Evolutionary conservation across 2,113 vertebrate species (phyloP), one percentile per base, ranked within the genome.

Genomic region (Tachysurus fulvidraco): DNA sequence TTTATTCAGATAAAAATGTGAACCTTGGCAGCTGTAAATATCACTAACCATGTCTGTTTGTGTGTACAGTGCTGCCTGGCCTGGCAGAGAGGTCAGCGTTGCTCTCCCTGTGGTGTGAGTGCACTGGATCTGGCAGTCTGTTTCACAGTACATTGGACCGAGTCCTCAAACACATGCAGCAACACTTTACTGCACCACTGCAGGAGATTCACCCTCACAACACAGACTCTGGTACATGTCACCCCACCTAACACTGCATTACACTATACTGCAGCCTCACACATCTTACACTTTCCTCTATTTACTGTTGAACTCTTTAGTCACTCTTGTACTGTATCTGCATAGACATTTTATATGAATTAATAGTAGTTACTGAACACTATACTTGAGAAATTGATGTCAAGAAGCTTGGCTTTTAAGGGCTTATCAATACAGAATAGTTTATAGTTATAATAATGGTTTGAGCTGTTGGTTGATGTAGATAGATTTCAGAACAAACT

Each of bases 21-120:
- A 55, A 79, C 3, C 7, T 12, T 59, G 17, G 30, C 67, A 46
- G 21, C 9, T 46, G 21, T 74, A 52, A 79, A 79, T 79, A 5
- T 57, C 77, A 44, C 54, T 83, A 41, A 59, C 14, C 4, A 4
- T 59, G 82, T 73, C 81, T 86, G 80, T 83, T 44, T 54, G 83
- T 84, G 23, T 81, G 16, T 46, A 46, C 92, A 99, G 98, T 96
- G 77, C 94, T 98, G 41, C 96, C 97, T 1, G 96, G 95, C 36
- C 95, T 99, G 6, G 95, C 95, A 11, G 96, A 95, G 91, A 96
- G 95, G 86, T 94, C 95, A 0, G 93, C 94, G 0, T 88, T 99
- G 90, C 95, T 98, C 92, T 94, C 96, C 4, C 95, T 98, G 93
- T 99, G 98, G 98, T 96, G 95, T 36, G 96, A 97, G 90, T 98